These are phyloP conservation scores for Leucoptera coffeella DNA, from an alignment of 2,888 invertebrate species.

Conservation along the genomic window DNA sequence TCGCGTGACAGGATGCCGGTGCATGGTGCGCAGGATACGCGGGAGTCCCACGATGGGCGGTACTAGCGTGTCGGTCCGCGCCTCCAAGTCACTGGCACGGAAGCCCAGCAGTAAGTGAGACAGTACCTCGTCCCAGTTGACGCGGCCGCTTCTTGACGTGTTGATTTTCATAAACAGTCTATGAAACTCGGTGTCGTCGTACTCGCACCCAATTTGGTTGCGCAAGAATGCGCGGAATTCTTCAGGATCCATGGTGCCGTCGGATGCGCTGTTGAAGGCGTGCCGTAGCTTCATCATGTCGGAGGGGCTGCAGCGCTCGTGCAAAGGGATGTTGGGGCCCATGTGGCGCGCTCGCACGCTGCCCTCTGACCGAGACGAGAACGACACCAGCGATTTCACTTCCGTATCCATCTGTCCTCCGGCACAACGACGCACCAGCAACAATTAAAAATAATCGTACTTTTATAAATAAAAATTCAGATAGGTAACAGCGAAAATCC, in stretches of 20 bases:
- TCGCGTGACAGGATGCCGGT: conserved; percentile 61
- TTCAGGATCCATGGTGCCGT: conserved; percentile 25
- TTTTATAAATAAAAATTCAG: too few species aligned
- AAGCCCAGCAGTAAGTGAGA: conserved; percentile 70
- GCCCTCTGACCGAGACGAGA: conserved; percentile 25
- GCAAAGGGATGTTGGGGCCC: conserved; percentile 24
- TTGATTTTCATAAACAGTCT: conserved; percentile 60
- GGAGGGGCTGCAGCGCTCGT: conserved; percentile 28
- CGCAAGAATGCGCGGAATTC: conserved; percentile 32
- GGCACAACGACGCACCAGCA: too few species aligned
- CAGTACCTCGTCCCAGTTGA: conserved; percentile 72
- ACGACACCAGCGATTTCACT: conserved; percentile 19
- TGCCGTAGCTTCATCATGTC: conserved; percentile 40
- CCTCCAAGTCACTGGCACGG: conserved; percentile 58
- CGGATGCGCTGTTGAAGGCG: conserved; percentile 31
- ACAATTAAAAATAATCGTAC: too few species aligned
- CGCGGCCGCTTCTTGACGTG: conserved; percentile 47
- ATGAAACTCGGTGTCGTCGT: conserved; percentile 53
- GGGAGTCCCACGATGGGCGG: conserved; percentile 58
- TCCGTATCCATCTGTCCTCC: too few species aligned
- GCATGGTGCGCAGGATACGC: conserved; percentile 55
- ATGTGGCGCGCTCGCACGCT: conserved; percentile 13
- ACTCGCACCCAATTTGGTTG: conserved; percentile 35
- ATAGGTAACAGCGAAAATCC: too few species aligned
- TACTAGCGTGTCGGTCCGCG: conserved; percentile 56